Percentiles rank a stretch among this genome's conserved stretches.
These are phyloP conservation scores for Drosophila histrio DNA, from an alignment of 2,888 invertebrate genomes.

Conservation along the genomic window DNA sequence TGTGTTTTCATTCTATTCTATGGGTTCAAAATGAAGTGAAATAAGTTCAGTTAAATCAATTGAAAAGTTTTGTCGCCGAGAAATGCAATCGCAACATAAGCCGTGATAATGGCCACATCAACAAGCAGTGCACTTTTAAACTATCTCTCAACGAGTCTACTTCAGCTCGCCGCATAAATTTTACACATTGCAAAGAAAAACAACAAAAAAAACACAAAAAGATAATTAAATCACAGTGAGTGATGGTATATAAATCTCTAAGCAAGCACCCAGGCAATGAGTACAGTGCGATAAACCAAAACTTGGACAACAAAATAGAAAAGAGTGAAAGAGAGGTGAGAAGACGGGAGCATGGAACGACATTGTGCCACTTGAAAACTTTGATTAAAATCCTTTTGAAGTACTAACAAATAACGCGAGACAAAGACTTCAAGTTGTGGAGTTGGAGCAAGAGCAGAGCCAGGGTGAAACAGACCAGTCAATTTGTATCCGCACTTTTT, in stretches of 20 bases:
- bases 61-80: conserved; percentile 45
- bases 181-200: conserved; percentile 14
- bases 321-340: not conserved
- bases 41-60: conserved; percentile 54
- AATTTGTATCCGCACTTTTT: conserved; percentile 68
- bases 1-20: too few species aligned
- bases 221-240: conserved; percentile 73
- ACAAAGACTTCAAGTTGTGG: conserved; percentile 55
- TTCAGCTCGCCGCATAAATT: conserved; percentile 40
- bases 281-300: conserved; percentile 47
- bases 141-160: conserved; percentile 13
- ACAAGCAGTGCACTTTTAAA: conserved; percentile 12
- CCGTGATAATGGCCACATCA: not conserved
- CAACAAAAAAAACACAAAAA: conserved; percentile 31
- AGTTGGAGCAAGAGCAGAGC: not conserved
- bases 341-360: conserved; percentile 9
- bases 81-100: not conserved
- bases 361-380: conserved; percentile 70
- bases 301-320: conserved; percentile 31
- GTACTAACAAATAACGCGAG: conserved; percentile 75
- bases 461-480: conserved; percentile 31
- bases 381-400: conserved; percentile 78
- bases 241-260: conserved; percentile 63
- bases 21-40: not conserved
- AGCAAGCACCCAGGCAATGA: conserved; percentile 24